Base-by-base conservation (phyloP, 2,888 invertebrate species). In the Allygus modestus region DNA sequence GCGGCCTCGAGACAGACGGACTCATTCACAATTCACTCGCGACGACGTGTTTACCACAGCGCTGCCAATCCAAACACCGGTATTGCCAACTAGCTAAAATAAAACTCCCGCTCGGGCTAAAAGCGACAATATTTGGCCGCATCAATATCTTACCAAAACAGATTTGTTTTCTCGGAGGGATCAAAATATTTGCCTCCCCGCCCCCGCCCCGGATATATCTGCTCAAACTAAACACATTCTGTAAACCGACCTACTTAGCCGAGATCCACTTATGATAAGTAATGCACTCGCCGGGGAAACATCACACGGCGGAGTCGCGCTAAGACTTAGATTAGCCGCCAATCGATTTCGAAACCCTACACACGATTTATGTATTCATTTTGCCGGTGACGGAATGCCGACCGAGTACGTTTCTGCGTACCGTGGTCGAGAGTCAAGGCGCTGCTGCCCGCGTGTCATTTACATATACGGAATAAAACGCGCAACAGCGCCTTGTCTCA, bases 21-120 rank as follows among this genome's bases (percentile, higher is more conserved):
- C 69, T 69, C 69, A 69, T 69, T 69, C 69, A 61, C 61, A 26
- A 41, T 71, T 69, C 69, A 23, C 23, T 9, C 17, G 46, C 46
- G 77, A 23, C 75, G 46, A 20, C 31, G 20, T 79, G 79, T 79
- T 79, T 79, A 79, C 79, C 51, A n/a, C 58, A 79, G 33, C 17
- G 28, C 20, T 79, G 79, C 79, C 79, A 79, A 58, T 31, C 33
- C n/a, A 58, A 79, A 54, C 79, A 54, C 54, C 54, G n/a, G 33
- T 12, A n/a, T 58, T 79, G 79, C 79, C 79, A 79, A 79, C 79
- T 20, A 17, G 54, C 46, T 23, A 73, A 77, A 77, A 77, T 46
- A 46, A 77, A 77, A 77, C 26, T 51, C 43, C 77, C 77, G 77
- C 46, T 11, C 33, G 31, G 61, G 43, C 43, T 73, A 71, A 71